Percentiles rank a stretch among this genome's conserved stretches.
phyloP scores from a whole-genome alignment of 2,797 vertebrate genomes.

The Cichlasoma orientale region DNA sequence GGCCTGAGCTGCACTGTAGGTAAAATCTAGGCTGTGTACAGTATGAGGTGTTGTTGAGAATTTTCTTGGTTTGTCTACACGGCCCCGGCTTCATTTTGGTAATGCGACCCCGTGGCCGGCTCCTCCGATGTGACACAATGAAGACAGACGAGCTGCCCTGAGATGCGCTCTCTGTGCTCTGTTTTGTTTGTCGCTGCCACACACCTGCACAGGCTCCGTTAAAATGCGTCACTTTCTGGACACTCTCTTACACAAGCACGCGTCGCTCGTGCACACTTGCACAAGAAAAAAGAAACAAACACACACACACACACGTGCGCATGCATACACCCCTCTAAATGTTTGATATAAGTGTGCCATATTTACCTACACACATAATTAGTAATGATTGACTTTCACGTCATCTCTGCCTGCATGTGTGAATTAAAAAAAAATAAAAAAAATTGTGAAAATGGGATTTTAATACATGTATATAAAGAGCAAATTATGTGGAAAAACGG shows the following conservation, averaged over 20 bases:
- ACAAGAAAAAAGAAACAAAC: neutral
- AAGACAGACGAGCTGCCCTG: constrained; percentile 54
- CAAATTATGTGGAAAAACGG: constrained; percentile 15
- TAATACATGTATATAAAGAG: neutral
- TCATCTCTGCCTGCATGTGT: neutral
- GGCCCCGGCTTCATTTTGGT: constrained; percentile 38
- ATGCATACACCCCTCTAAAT: neutral
- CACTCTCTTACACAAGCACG: neutral
- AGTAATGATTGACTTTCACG: neutral
- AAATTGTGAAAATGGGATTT: neutral
- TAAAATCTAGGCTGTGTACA: constrained; percentile 13
- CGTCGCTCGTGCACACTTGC: neutral
- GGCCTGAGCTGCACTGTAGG: constrained; percentile 17
- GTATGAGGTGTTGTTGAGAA: constrained; percentile 6
- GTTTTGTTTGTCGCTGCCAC: constrained; percentile 25
- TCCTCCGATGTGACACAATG: constrained; percentile 49
- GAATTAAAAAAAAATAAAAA: neutral
- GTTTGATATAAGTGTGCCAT: neutral
- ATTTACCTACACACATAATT: neutral
- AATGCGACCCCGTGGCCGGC: constrained; percentile 31
- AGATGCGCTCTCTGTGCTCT: constrained; percentile 34
- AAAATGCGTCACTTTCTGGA: constrained; percentile 6
- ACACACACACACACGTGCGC: neutral
- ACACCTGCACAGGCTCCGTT: constrained; percentile 37
- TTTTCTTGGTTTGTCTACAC: constrained; percentile 26